phyloP scores from a whole-genome alignment of 2,888 invertebrate genomes.

The Lycaena phlaeas region DNA sequence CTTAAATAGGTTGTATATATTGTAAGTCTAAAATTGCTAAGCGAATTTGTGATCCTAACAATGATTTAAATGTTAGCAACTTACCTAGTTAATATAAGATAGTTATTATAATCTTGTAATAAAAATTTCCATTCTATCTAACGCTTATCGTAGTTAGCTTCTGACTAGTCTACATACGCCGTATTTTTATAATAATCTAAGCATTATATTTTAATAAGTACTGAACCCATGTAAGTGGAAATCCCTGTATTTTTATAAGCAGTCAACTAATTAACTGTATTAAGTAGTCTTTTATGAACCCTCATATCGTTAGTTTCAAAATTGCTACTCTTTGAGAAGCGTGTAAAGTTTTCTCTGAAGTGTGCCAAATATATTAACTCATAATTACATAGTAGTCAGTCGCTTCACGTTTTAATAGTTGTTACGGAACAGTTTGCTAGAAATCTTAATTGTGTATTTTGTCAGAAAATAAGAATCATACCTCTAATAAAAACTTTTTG shows the following conservation, averaged over 20 bases:
- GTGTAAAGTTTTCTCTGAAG: background rate
- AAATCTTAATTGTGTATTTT: too few species aligned
- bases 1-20: slow-evolving; percentile 4
- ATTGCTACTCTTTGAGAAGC: background rate
- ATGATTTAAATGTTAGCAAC: slow-evolving; percentile 41
- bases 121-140: background rate
- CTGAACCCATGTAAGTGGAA: background rate
- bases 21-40: slow-evolving; percentile 47
- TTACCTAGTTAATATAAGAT: slow-evolving; percentile 2
- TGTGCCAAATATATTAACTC: too few species aligned
- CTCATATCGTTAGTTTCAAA: background rate
- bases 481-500: too few species aligned
- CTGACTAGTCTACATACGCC: background rate
- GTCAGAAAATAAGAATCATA: too few species aligned
- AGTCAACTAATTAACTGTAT: background rate
- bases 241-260: slow-evolving; percentile 1
- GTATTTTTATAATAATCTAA: slow-evolving; percentile 6
- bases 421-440: too few species aligned
- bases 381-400: too few species aligned
- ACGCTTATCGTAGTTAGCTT: background rate
- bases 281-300: background rate
- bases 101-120: background rate
- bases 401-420: too few species aligned
- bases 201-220: background rate
- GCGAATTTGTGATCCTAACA: slow-evolving; percentile 45